A percentile compares a stretch with the other conserved stretches of the same genome.
Conservation (phyloP, 2,888 invertebrate species). For the Oxyteleia sp. region DNA sequence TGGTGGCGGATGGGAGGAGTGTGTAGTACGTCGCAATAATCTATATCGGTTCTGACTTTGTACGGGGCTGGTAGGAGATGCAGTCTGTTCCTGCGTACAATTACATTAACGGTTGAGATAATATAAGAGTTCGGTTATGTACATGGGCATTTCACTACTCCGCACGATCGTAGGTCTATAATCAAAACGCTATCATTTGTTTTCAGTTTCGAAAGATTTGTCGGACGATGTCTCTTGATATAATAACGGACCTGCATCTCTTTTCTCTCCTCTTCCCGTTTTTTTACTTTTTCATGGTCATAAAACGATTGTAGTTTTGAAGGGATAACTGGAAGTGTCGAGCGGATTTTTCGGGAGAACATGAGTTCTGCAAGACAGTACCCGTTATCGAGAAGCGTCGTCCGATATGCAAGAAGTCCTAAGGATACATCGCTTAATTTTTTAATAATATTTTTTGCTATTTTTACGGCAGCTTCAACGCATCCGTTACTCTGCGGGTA, state of each 20-base stretch:
- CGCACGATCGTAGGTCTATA: background rate
- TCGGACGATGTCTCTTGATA: background rate
- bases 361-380: slow-evolving; percentile 20
- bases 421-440: background rate
- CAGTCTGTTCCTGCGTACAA: background rate
- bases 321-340: slow-evolving; percentile 51
- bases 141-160: background rate
- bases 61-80: background rate
- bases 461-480: slow-evolving; percentile 1
- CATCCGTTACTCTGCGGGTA: slow-evolving; percentile 4
- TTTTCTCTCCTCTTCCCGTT: background rate
- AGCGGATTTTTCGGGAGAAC: slow-evolving; percentile 60
- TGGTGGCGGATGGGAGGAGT: background rate
- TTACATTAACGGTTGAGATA: too few relatives aligned
- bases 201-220: background rate
- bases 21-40: background rate
- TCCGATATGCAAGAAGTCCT: slow-evolving; percentile 42
- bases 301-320: background rate
- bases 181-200: background rate
- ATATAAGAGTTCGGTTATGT: background rate
- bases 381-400: slow-evolving; percentile 11
- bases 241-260: background rate
- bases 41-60: background rate
- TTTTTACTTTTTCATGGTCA: background rate
- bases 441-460: slow-evolving; percentile 3